Evolutionary conservation across 2,113 vertebrate species (phyloP).

Genomic region (Zosterops pallidus): DNA sequence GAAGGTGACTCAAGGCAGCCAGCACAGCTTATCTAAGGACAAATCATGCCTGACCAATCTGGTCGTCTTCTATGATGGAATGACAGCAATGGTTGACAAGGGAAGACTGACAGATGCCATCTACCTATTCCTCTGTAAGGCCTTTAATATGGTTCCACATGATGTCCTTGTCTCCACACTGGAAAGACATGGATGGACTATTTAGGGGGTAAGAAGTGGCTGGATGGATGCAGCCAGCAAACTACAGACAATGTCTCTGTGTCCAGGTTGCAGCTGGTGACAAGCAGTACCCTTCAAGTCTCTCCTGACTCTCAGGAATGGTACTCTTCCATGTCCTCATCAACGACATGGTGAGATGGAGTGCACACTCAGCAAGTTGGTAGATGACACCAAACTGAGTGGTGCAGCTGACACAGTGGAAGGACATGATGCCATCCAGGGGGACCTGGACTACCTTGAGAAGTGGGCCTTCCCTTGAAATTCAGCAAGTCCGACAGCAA

Average conservation of each 20-base stretch:
- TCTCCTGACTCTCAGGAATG: neutral
- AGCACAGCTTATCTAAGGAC: neutral
- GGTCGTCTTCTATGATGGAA: neutral
- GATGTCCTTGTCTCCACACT: neutral
- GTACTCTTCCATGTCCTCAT: neutral
- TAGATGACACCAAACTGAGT: neutral
- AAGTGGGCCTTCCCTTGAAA: neutral
- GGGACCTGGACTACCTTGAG: neutral
- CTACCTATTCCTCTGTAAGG: neutral
- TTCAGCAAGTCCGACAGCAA: neutral
- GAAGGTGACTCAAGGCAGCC: neutral
- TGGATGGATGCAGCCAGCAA: neutral
- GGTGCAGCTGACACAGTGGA: neutral
- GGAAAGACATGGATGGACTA: neutral
- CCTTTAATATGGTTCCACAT: neutral
- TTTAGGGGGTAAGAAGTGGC: neutral
- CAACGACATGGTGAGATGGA: neutral
- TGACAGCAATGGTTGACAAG: fast-evolving
- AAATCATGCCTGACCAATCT: neutral
- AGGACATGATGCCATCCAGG: neutral
- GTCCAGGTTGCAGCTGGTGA: neutral
- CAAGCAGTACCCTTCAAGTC: neutral
- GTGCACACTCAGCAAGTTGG: neutral
- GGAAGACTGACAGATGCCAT: neutral
- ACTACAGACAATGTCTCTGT: neutral